Evolutionary conservation across 1,140 invertebrate genomes (phyloP), one percentile per base, ranked within the genome.

Genomic region (Dinoponera quadriceps): DNA sequence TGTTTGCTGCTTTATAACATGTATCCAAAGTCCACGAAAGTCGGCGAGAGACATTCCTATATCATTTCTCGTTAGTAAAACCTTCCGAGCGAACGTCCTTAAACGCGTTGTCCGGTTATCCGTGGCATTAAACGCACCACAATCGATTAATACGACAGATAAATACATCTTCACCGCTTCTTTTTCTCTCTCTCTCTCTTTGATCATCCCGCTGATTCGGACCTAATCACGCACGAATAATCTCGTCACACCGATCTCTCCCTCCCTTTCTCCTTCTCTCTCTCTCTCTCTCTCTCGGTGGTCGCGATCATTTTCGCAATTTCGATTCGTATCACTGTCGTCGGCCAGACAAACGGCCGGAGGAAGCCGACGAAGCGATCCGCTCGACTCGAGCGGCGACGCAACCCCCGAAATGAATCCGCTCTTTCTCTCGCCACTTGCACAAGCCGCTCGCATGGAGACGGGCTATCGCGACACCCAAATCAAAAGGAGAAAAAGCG

Each of bases 381-480:
- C 74, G 20, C 22, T 69, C 22, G 63, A 68, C 57, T 71, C 57
- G 51, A 38, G 57, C 51, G 54, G 60, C 75, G 55, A 44, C 51
- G 75, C 75, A 69, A 71, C 75, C 65, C 75, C 65, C 33, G 54
- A 71, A 80, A 59, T 71, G 22, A 71, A 57, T 57, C 3, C 65
- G n/a, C 54, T 71, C 65, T 38, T 80, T 80, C 65, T 80, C 48
- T 57, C 14, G 75, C 51, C 65, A 38, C 25, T 80, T 69, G 51
- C 54, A 59, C 73, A 83, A 86, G 65, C 69, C 74, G 55, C 75
- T 59, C 51, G n/a, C 73, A 73, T 59, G 68, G 86, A 68, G 86
- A n/a, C 84, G 60, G 81, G 51, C 51, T 80, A 80, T 85, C 88
- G 84, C 89, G 88, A 91, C 88, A 91, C 88, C 91, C 90, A 85